Base-by-base conservation (phyloP, 37 sponge, comb jelly and placozoan species). In the Corticium candelabrum region DNA sequence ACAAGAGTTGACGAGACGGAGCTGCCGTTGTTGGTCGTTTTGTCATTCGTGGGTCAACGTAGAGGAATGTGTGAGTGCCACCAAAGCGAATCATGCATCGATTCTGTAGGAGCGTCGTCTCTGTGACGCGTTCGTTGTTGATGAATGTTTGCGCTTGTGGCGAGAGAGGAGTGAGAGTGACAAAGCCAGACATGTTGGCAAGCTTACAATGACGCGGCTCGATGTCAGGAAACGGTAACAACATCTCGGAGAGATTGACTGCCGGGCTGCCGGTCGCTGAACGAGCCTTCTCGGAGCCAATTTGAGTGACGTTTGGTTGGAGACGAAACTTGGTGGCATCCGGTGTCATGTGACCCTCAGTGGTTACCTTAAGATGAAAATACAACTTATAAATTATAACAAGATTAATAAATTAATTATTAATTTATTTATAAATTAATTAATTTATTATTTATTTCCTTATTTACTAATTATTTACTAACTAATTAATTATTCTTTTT, bases 191-290 rank as follows among this genome's bases (percentile, higher is more conserved):
- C 21, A 76, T 68, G 40, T 39, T 39, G 5, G 82, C 39, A 37
- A 91, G 77, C 37, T 77, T 74, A 38, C 92, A 91, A 40, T 91
- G 92, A 27, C 86, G 84, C 2, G 89, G 89, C 27, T 34, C 68
- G 29, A 91, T 83, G 36, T 88, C 89, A 0, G 35, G 31, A 21
- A 71, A 68, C 21, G 37, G 37, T 27, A 72, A 50, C 11, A 50
- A 21, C 62, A 50, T 50, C 62, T 50, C 15, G 15, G 62, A 50
- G 11, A 50, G 21, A 50, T 50, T 50, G 62, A 50, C 15, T 11
- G 21, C 62, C 11, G 62, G 62, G 15, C 15, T 21, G 11, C 62
- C 62, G 62, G 62, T 50, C 62, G 62, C 62, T 21, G 74, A 21
- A 36, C 36, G 39, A 33, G 67, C 80, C 38, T 50, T 43, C 21